A percentile compares a stretch with the other conserved stretches of the same genome.
Conservation (phyloP, 2,888 invertebrate genomes). For the Blera fallax region DNA sequence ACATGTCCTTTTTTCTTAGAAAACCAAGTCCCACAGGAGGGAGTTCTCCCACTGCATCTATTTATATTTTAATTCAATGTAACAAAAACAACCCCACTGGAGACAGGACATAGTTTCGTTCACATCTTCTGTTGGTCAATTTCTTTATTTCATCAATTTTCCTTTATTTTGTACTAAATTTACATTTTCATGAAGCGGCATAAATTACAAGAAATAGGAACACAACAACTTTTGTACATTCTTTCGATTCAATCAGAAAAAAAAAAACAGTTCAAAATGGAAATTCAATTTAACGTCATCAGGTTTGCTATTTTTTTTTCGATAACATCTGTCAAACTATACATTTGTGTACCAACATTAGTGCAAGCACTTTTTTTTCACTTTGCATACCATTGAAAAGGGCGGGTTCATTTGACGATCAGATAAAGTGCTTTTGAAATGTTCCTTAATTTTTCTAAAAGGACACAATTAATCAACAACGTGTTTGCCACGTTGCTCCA, state of each 20-base stretch:
- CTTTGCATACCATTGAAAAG: background rate
- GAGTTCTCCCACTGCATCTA: background rate
- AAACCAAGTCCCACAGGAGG: background rate
- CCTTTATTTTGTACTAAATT: background rate
- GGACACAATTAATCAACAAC: constrained; percentile 18
- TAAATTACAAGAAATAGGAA: background rate
- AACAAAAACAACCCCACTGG: background rate
- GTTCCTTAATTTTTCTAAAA: background rate
- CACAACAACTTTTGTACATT: background rate
- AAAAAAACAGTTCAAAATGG: background rate
- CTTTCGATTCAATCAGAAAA: background rate
- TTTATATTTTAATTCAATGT: background rate
- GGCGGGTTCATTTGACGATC: background rate
- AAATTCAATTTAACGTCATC: background rate
- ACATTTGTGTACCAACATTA: background rate
- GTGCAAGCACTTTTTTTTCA: background rate
- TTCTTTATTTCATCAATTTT: background rate
- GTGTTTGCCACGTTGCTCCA: background rate
- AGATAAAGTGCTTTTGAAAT: background rate
- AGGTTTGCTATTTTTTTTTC: background rate
- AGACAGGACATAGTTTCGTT: background rate
- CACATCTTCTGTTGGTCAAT: background rate
- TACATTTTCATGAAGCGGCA: background rate
- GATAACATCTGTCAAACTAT: background rate
- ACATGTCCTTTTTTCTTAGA: background rate